These are phyloP conservation scores for Premnoplex brunnescens DNA, from an alignment of 2,797 vertebrate species.

Conservation along the genomic window DNA sequence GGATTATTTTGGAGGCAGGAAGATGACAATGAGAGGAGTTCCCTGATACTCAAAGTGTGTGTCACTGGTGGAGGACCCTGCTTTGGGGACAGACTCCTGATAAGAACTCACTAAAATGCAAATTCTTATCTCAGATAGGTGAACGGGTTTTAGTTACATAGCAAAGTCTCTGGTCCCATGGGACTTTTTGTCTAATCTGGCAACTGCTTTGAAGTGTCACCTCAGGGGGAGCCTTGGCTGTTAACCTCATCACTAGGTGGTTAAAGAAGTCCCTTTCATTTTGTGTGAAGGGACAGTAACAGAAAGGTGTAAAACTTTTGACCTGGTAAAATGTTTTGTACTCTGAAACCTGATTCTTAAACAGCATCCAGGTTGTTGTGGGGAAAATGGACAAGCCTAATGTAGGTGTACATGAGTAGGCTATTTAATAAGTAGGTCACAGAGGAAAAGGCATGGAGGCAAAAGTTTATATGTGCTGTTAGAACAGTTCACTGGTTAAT, in stretches of 20 bases:
- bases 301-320: background rate
- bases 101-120: slow-evolving; percentile 31
- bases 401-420: background rate
- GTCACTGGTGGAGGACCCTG: background rate
- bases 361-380: background rate
- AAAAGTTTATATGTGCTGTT: background rate
- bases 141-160: background rate
- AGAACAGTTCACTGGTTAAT: background rate
- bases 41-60: background rate
- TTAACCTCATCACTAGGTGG: background rate
- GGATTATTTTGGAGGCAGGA: background rate
- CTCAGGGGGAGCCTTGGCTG: slow-evolving; percentile 5
- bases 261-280: background rate
- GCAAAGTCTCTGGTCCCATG: background rate
- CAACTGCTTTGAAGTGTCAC: slow-evolving; percentile 25
- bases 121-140: slow-evolving; percentile 25
- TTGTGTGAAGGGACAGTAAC: background rate
- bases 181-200: slow-evolving; percentile 17
- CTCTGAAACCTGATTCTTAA: background rate
- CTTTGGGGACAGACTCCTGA: background rate
- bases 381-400: background rate
- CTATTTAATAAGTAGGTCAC: background rate
- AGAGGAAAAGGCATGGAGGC: background rate
- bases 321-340: background rate
- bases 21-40: background rate